Percentiles rank a stretch among this genome's conserved stretches.
Evolutionary conservation across 2,888 invertebrate genomes (phyloP).

Genomic region (Notodonta ziczac): DNA sequence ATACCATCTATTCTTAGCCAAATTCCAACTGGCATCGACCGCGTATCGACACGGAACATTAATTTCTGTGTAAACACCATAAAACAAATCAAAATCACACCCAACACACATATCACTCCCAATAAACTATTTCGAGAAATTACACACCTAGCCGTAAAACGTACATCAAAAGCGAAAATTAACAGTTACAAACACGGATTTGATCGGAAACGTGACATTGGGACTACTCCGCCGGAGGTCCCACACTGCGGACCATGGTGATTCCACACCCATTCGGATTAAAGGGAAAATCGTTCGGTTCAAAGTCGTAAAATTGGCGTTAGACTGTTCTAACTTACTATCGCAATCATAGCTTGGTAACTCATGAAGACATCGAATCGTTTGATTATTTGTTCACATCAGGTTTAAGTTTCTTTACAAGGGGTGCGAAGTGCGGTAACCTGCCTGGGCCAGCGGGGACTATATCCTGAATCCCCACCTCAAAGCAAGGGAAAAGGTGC

Average conservation of each 20-base stretch:
- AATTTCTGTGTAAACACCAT: not conserved
- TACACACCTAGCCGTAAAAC: not conserved
- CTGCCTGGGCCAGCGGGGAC: too few species aligned
- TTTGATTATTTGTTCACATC: too few species aligned
- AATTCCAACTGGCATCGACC: too few species aligned
- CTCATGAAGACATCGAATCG: too few species aligned
- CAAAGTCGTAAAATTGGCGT: too few species aligned
- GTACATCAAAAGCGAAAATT: not conserved
- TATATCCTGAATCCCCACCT: too few species aligned
- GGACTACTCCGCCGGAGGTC: not conserved
- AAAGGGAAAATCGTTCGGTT: not conserved
- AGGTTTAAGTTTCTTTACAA: too few species aligned
- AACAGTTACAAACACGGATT: constrained; percentile 1
- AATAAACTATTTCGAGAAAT: constrained; percentile 2
- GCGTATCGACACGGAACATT: not conserved
- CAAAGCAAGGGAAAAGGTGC: too few species aligned
- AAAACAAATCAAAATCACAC: not conserved
- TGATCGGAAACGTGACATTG: constrained; percentile 1
- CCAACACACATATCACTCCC: not conserved
- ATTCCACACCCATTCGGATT: not conserved
- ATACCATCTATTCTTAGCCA: too few species aligned
- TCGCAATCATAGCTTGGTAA: too few species aligned
- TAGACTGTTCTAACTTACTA: too few species aligned
- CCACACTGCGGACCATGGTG: not conserved
- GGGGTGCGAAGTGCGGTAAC: too few species aligned